phyloP scores from a whole-genome alignment of 2,797 vertebrate species.

The Malurus splendens region DNA sequence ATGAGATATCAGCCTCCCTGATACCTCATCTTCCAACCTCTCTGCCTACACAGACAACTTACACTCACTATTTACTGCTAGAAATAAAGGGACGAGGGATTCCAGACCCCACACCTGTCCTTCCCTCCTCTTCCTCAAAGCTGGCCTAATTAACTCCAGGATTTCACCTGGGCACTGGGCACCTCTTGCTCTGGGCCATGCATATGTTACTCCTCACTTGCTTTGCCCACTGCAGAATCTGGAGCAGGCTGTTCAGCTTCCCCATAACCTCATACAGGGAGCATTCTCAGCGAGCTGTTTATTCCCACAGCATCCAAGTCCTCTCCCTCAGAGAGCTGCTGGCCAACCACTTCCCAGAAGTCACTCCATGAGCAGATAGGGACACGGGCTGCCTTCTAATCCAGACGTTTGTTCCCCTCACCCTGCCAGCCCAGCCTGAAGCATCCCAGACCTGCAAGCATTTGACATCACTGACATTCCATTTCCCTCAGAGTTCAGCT shows the following conservation, averaged over 20 bases:
- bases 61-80: not conserved
- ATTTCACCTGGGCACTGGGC: not conserved
- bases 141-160: not conserved
- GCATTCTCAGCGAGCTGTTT: not conserved
- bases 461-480: not conserved
- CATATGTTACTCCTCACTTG: not conserved
- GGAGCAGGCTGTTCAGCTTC: not conserved
- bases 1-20: too few relatives aligned
- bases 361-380: not conserved
- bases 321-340: not conserved
- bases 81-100: not conserved
- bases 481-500: not conserved
- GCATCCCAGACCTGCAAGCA: not conserved
- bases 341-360: not conserved
- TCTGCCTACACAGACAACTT: not conserved
- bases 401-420: not conserved
- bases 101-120: not conserved
- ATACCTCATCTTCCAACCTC: not conserved
- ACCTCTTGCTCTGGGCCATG: not conserved
- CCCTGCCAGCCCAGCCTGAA: slow-evolving; percentile 11
- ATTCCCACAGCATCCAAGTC: not conserved
- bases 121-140: not conserved
- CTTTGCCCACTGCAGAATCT: not conserved
- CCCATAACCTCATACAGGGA: not conserved
- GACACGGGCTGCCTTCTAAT: not conserved